A percentile compares a stretch with the other conserved stretches of the same genome.
These are phyloP conservation scores for Hormiphora californensis DNA, from an alignment of 37 sponge, comb jelly and placozoan genomes.

Conservation along the genomic window DNA sequence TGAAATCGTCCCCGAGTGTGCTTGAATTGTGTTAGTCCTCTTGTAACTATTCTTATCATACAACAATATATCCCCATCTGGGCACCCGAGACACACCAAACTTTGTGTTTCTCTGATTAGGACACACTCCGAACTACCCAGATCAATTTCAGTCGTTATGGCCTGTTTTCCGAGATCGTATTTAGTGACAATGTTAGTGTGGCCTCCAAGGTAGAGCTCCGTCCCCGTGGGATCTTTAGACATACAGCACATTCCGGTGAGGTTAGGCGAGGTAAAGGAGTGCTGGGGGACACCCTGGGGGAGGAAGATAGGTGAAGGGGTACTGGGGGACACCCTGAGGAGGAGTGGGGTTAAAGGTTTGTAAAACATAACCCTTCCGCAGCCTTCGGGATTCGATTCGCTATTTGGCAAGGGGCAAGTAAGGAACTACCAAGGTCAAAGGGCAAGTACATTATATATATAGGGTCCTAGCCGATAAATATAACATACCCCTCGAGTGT, in stretches of 20 bases:
- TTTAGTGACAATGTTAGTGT: conserved; percentile 35
- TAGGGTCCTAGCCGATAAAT: background rate
- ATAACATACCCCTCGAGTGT: conserved; percentile 9
- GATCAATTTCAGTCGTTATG: background rate
- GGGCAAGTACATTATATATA: too few species aligned
- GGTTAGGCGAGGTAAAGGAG: conserved; percentile 50
- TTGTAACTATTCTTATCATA: conserved; percentile 42
- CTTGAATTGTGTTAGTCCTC: conserved; percentile 20
- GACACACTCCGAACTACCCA: conserved; percentile 43
- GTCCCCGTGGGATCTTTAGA: background rate
- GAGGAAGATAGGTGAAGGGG: too few species aligned
- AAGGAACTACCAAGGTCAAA: too few species aligned
- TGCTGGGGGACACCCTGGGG: conserved; percentile 45
- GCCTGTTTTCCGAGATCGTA: conserved; percentile 44
- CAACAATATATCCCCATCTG: conserved; percentile 35
- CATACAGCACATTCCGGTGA: conserved; percentile 44
- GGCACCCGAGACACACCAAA: background rate
- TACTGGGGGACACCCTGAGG: background rate
- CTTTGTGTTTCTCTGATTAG: background rate
- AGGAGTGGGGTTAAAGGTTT: background rate
- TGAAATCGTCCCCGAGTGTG: conserved; percentile 35
- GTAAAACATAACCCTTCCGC: too few species aligned
- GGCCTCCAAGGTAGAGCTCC: conserved; percentile 28
- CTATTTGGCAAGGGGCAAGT: too few species aligned
- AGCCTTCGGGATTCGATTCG: too few species aligned